phyloP scores from a whole-genome alignment of 2,888 invertebrate species.

The Idaea dimidiata region DNA sequence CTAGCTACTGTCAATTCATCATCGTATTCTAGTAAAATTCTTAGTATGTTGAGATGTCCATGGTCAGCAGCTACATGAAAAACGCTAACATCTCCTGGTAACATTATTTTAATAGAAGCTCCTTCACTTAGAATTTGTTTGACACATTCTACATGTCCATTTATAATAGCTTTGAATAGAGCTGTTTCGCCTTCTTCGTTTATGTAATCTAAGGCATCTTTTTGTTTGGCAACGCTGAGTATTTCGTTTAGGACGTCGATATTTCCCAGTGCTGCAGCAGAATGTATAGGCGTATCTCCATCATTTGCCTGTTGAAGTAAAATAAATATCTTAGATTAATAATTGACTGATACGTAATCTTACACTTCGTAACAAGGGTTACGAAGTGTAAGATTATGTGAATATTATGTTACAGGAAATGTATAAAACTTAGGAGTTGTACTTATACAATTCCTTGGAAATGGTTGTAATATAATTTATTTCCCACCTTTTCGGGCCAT shows the following conservation, averaged over 20 bases:
- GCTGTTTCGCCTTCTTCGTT: slow-evolving; percentile 75
- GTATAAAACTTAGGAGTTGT: too few relatives aligned
- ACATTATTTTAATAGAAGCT: slow-evolving; percentile 62
- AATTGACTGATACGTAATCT: not conserved
- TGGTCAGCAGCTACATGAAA: slow-evolving; percentile 82
- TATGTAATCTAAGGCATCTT: slow-evolving; percentile 68
- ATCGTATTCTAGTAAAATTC: slow-evolving; percentile 70
- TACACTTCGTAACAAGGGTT: too few relatives aligned
- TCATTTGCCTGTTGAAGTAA: slow-evolving; percentile 57
- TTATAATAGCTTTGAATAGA: slow-evolving; percentile 66
- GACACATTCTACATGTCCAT: slow-evolving; percentile 66
- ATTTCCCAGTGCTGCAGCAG: slow-evolving; percentile 75
- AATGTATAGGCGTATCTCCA: slow-evolving; percentile 77
- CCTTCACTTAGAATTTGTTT: slow-evolving; percentile 68
- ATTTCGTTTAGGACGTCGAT: slow-evolving; percentile 74
- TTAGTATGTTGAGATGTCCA: slow-evolving; percentile 77
- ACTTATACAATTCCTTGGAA: too few relatives aligned
- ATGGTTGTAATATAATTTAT: too few relatives aligned
- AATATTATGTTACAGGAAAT: too few relatives aligned
- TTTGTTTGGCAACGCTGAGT: slow-evolving; percentile 69
- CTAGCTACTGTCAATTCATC: slow-evolving; percentile 49
- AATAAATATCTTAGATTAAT: slow-evolving; percentile 6
- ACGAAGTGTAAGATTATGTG: too few relatives aligned
- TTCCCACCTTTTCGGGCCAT: too few relatives aligned
- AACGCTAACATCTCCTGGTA: slow-evolving; percentile 75